A percentile compares a stretch with the other conserved stretches of the same genome.
phyloP scores from a whole-genome alignment of 2,888 invertebrate genomes.

The Gnatocerus cornutus region DNA sequence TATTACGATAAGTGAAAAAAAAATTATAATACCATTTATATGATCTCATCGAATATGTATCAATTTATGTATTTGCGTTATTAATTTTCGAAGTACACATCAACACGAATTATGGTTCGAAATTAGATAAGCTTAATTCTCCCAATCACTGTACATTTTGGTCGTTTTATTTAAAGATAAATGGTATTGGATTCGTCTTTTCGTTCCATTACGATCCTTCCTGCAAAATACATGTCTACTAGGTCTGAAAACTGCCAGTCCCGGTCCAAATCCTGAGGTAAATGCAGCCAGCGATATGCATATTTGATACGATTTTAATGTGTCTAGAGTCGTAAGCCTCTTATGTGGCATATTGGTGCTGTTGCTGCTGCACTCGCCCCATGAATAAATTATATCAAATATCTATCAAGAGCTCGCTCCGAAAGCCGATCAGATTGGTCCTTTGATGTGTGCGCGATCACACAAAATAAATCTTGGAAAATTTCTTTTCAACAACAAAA shows the following conservation, averaged over 20 bases:
- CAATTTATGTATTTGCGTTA: conserved; percentile 3
- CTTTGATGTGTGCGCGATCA: conserved; percentile 63
- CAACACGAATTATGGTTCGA: neutral
- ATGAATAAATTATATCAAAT: conserved; percentile 84
- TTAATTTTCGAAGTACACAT: neutral
- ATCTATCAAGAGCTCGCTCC: conserved; percentile 76
- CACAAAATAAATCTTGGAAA: conserved; percentile 47
- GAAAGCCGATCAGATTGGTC: conserved; percentile 69
- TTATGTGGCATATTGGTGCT: conserved; percentile 69
- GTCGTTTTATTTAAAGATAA: neutral
- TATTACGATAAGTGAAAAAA: conserved; percentile 3
- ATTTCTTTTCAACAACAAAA: conserved; percentile 28
- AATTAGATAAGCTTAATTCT: neutral
- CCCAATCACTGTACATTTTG: neutral
- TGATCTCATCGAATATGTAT: conserved; percentile 3
- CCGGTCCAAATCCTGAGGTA: conserved; percentile 65
- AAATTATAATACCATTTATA: conserved; percentile 2
- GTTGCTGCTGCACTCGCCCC: conserved; percentile 72
- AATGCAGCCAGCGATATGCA: conserved; percentile 70
- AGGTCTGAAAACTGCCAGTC: conserved; percentile 32
- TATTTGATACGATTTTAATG: conserved; percentile 73
- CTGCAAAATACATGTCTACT: conserved; percentile 27
- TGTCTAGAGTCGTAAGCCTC: conserved; percentile 71
- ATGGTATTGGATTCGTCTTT: conserved; percentile 10
- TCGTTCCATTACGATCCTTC: conserved; percentile 25